Evolutionary conservation across 2,888 invertebrate genomes (phyloP).

Genomic region (Drosophila paramelanica): DNA sequence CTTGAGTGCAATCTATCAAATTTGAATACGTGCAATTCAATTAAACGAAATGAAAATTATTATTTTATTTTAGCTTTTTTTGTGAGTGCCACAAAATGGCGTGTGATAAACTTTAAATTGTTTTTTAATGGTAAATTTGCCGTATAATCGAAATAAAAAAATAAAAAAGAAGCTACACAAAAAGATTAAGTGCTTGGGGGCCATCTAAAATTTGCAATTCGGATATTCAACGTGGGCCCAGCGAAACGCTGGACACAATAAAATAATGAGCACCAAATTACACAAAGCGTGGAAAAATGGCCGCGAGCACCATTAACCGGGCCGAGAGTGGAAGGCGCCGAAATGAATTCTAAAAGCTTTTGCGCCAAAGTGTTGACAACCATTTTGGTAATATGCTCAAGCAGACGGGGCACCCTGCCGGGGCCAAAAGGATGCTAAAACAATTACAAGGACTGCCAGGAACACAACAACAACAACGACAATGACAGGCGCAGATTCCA

Average conservation of each 20-base stretch:
- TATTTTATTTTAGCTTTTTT: not conserved
- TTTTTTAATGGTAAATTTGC: constrained; percentile 62
- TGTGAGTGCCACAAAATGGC: constrained; percentile 20
- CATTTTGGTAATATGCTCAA: constrained; percentile 69
- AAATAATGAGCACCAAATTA: constrained; percentile 68
- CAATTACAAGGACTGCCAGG: constrained; percentile 58
- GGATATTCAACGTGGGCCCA: constrained; percentile 53
- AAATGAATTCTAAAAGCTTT: constrained; percentile 72
- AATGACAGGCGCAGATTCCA: constrained; percentile 70
- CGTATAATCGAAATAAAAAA: constrained; percentile 41
- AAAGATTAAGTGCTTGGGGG: constrained; percentile 61
- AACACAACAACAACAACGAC: constrained; percentile 42
- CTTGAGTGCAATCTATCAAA: constrained; percentile 1
- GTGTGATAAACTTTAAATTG: constrained; percentile 62
- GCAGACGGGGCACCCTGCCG: constrained; percentile 46
- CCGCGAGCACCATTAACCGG: constrained; percentile 59
- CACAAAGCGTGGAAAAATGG: constrained; percentile 69
- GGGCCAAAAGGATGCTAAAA: constrained; percentile 63
- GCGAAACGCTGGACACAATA: constrained; percentile 59
- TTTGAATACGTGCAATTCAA: constrained; percentile 14
- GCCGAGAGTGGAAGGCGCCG: constrained; percentile 27
- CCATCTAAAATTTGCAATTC: constrained; percentile 58
- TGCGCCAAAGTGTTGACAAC: constrained; percentile 71
- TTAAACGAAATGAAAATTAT: constrained; percentile 17
- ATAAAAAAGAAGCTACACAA: constrained; percentile 15